These are phyloP conservation scores for Ochropleura leucogaster DNA, from an alignment of 2,888 invertebrate genomes.

Conservation along the genomic window DNA sequence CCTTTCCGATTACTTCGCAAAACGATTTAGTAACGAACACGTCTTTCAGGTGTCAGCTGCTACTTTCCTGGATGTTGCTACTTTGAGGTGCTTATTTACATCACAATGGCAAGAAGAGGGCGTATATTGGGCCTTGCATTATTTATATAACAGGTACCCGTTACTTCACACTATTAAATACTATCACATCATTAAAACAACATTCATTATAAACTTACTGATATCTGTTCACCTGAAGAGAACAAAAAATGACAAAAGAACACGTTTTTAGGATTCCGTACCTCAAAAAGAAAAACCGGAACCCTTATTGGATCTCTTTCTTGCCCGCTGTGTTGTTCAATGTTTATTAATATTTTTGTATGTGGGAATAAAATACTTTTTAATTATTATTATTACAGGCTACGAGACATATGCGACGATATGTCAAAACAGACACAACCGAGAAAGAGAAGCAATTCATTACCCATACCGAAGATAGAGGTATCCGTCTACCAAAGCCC, in stretches of 20 bases:
- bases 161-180: no score
- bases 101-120: conserved; percentile 99
- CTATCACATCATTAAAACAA: not conserved
- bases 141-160: conserved; percentile 95
- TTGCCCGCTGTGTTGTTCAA: no score
- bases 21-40: not conserved
- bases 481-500: conserved; percentile 96
- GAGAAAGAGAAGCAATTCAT: conserved; percentile 96
- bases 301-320: no score
- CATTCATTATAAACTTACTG: not conserved
- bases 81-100: conserved; percentile 98
- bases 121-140: conserved; percentile 98
- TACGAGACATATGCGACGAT: conserved; percentile 97
- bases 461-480: conserved; percentile 98
- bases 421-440: conserved; percentile 94
- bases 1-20: no score
- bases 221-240: no score
- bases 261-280: no score
- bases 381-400: conserved; percentile 84
- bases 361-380: no score
- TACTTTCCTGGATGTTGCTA: conserved; percentile 98
- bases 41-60: conserved; percentile 93
- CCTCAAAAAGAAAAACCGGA: no score
- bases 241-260: no score
- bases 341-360: no score